Evolutionary conservation across 2,888 invertebrate species (phyloP).

Genomic region (Trichopria drosophilae): DNA sequence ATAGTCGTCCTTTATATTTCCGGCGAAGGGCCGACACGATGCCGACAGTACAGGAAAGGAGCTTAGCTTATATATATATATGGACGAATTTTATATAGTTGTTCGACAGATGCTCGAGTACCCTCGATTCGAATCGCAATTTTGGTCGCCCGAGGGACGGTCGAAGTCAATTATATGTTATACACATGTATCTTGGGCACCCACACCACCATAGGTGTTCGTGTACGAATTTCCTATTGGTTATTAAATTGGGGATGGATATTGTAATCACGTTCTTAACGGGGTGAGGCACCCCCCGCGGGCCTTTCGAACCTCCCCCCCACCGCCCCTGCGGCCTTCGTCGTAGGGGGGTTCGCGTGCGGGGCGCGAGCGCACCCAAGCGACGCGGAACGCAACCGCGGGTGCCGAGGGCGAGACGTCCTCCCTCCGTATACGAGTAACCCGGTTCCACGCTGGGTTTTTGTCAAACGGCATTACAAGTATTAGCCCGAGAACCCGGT

Average conservation of each 20-base stretch:
- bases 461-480: conserved; percentile 25
- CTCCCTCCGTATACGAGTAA: conserved; percentile 20
- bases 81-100: no score
- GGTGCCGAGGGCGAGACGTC: conserved; percentile 26
- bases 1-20: not conserved
- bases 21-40: no score
- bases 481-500: conserved; percentile 30
- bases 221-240: conserved; percentile 40
- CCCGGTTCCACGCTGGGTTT: conserved; percentile 32
- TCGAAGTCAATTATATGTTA: conserved; percentile 35
- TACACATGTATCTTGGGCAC: conserved; percentile 38
- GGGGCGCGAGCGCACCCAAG: no score
- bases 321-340: conserved; percentile 12
- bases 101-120: conserved; percentile 42
- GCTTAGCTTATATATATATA: no score
- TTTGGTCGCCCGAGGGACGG: conserved; percentile 36
- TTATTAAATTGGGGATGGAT: conserved; percentile 48
- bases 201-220: conserved; percentile 16
- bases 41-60: no score
- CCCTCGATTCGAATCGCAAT: conserved; percentile 42
- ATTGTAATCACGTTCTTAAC: conserved; percentile 51
- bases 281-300: conserved; percentile 35
- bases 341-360: conserved; percentile 28
- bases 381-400: conserved; percentile 22
- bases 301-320: conserved; percentile 21